Conservation (phyloP, 2,797 vertebrate genomes). For the Enteromius treurensis region DNA sequence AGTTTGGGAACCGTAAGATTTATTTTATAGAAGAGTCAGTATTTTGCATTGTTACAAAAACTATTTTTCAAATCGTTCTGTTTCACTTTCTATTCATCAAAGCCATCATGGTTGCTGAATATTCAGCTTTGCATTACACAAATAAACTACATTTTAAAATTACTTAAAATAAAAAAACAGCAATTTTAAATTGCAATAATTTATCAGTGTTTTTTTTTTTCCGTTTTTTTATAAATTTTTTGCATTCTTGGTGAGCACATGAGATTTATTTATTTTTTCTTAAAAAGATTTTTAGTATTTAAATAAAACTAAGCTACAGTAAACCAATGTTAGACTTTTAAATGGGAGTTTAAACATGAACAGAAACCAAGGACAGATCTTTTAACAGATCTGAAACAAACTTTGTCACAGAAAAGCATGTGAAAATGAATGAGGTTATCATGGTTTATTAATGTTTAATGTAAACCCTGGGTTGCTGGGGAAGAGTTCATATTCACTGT, state of each 20-base stretch:
- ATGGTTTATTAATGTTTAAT: conserved; percentile 2
- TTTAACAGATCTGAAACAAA: neutral
- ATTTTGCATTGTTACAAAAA: neutral
- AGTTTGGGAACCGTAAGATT: neutral
- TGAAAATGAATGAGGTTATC: neutral
- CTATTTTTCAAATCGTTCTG: neutral
- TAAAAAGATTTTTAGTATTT: neutral
- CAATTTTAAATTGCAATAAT: too few species aligned
- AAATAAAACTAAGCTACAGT: too few species aligned
- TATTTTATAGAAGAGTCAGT: neutral
- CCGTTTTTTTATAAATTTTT: too few species aligned
- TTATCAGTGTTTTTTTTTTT: too few species aligned
- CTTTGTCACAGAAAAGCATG: neutral
- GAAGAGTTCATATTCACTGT: neutral
- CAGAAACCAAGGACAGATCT: neutral
- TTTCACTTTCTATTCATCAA: neutral
- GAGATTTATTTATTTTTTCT: neutral
- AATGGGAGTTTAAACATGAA: neutral
- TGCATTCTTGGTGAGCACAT: neutral
- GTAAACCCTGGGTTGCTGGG: neutral
- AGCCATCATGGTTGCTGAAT: neutral
- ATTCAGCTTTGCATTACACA: neutral
- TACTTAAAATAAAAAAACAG: too few species aligned
- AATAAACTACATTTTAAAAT: neutral
- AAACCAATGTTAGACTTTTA: neutral